Percentiles rank a stretch among this genome's conserved stretches.
phyloP scores from a whole-genome alignment of 2,113 vertebrate genomes.

The Poeciliopsis turrubarensis region DNA sequence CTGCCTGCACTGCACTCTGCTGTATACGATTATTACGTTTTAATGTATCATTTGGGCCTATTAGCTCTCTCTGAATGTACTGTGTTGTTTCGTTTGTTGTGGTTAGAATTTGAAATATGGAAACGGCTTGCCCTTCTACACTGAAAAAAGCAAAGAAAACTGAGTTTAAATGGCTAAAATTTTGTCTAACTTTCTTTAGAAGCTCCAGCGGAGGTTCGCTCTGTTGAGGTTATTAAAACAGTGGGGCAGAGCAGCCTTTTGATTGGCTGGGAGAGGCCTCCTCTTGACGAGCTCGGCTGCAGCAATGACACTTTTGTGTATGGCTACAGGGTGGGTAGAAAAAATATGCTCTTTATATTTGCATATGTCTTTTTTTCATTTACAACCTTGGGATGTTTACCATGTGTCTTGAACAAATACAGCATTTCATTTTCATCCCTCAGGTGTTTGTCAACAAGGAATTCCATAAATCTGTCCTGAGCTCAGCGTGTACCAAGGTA shows the following conservation, averaged over 20 bases:
- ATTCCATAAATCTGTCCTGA: slow-evolving; percentile 66
- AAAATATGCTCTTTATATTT: neutral
- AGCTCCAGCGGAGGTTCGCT: slow-evolving; percentile 67
- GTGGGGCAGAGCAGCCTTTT: slow-evolving; percentile 71
- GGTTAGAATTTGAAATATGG: neutral
- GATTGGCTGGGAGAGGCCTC: slow-evolving; percentile 74
- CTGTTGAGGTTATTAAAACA: slow-evolving; percentile 69
- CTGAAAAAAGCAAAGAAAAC: neutral
- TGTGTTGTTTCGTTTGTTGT: neutral
- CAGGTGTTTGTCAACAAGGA: slow-evolving; percentile 63
- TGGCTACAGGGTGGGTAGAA: slow-evolving; percentile 74
- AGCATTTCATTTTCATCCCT: neutral
- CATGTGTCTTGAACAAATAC: neutral
- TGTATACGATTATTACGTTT: neutral
- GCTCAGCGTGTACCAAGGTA: slow-evolving; percentile 72
- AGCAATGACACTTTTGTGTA: slow-evolving; percentile 74
- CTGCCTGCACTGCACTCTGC: slow-evolving; percentile 3
- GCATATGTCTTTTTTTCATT: neutral
- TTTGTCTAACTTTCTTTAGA: slow-evolving; percentile 46
- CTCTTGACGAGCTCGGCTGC: slow-evolving; percentile 71
- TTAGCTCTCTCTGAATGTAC: slow-evolving; percentile 12
- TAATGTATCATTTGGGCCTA: neutral
- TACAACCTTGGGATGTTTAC: no score
- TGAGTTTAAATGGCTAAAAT: neutral
- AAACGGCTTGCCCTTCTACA: neutral